Evolutionary conservation across 2,113 vertebrate genomes (phyloP).

Genomic region (Lichenostomus cassidix): DNA sequence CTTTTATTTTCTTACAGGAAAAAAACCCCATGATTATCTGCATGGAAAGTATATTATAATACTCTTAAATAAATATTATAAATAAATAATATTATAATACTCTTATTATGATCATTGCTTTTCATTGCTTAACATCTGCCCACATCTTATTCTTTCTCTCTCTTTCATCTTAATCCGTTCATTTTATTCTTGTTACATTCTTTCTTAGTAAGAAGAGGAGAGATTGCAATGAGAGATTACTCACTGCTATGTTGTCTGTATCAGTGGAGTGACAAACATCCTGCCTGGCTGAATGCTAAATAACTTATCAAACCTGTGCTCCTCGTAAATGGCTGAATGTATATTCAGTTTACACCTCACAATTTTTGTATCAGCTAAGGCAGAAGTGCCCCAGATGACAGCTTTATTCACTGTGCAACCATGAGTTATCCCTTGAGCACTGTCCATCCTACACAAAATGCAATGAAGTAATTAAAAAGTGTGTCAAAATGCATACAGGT

Average conservation of each 20-base stretch:
- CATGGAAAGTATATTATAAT: background rate
- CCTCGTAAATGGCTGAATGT: background rate
- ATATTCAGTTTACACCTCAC: background rate
- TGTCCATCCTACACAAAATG: background rate
- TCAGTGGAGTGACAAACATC: background rate
- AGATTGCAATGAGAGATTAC: background rate
- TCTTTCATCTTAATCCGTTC: background rate
- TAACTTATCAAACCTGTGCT: background rate
- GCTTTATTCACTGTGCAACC: background rate
- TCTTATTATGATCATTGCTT: background rate
- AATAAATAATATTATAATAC: background rate
- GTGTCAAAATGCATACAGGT: background rate
- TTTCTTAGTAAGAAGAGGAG: background rate
- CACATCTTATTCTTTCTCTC: background rate
- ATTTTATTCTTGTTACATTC: background rate
- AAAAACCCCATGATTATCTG: accelerated
- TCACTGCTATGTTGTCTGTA: background rate
- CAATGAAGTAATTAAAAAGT: constrained; percentile 19
- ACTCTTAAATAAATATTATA: background rate
- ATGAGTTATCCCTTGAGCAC: background rate
- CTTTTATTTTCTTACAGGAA: background rate
- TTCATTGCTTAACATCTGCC: background rate
- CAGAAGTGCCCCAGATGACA: background rate
- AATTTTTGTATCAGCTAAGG: background rate
- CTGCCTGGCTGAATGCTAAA: background rate